Evolutionary conservation across 23 tunicate species (phyloP), one percentile per base, ranked within the genome.

Genomic region (Oikopleura dioica): DNA sequence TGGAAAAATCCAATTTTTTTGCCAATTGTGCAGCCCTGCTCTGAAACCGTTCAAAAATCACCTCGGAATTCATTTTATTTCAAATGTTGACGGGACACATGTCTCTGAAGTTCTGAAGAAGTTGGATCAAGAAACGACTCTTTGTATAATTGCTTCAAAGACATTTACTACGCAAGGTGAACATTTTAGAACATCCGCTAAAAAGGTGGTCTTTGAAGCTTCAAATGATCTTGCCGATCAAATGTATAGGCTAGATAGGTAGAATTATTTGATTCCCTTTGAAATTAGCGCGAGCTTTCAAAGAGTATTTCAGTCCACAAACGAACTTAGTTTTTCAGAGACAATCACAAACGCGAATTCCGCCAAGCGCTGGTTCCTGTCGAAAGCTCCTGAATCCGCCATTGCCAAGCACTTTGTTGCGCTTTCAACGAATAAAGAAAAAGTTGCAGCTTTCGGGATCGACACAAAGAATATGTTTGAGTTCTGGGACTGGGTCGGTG

Each of bases 401-500:
- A 85, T 92, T 55, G 87, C 98, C 0, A 81, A 78, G 67, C 98
- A 92, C 44, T 92, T 92, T 75, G 87, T 86, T 35, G 98, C 98
- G 37, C 82, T 92, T 26, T 92, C 98, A 1, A 92, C 98, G 24
- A 92, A 92, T 37, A 84, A 81, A 16, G 83, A 78, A 36, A 92
- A 92, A 82, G 98, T 92, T 51, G 68, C 94, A 26, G 94, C 78
- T 21, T 92, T 92, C 79, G 98, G 98, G 38, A 92, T 92, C 37
- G 94, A 92, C 68, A 79, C 87, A 0, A 76, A 85, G 33, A 92
- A 92, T 80, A 92, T 92, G 98, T 92, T 92, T 77, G 98, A 84
- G 68, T 92, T 92, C 51, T 92, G 98, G 98, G 98, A 92, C 44
- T 92, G 98, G 98, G 98, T 92, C 37, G 98, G 98, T 35, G 98